Evolutionary conservation across 2,113 vertebrate genomes (phyloP).

Genomic region (Geococcyx californianus): DNA sequence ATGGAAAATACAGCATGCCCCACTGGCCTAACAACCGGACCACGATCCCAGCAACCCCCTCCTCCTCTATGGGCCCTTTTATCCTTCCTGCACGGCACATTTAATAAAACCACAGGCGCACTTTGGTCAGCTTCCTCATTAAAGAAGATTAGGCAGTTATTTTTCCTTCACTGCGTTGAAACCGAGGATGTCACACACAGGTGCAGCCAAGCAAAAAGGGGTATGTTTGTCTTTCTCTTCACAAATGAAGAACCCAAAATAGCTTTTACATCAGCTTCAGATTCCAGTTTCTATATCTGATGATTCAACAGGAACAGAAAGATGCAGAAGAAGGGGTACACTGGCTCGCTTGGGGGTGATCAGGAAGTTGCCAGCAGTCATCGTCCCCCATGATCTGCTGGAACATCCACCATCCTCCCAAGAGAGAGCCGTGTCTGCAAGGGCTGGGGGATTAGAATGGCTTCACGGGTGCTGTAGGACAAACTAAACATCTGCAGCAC

Average conservation of each 20-base stretch:
- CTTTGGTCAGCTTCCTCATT: slow-evolving; percentile 37
- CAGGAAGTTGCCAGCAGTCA: not conserved
- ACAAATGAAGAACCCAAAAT: not conserved
- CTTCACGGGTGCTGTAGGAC: too few relatives aligned
- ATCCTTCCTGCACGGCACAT: slow-evolving; percentile 28
- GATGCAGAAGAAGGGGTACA: not conserved
- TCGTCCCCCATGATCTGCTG: not conserved
- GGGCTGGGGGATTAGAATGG: not conserved
- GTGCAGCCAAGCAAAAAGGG: not conserved
- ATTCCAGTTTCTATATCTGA: not conserved
- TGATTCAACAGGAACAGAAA: not conserved
- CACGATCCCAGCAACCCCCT: slow-evolving; percentile 44
- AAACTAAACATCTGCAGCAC: not conserved
- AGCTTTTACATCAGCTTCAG: not conserved
- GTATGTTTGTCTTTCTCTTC: not conserved
- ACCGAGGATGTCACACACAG: not conserved
- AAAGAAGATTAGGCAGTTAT: not conserved
- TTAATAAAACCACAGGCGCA: slow-evolving; percentile 62
- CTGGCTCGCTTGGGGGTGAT: not conserved
- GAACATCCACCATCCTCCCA: not conserved
- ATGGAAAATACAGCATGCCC: slow-evolving; percentile 36
- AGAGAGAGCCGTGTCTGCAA: not conserved
- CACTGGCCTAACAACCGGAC: slow-evolving; percentile 49
- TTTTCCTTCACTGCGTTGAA: not conserved
- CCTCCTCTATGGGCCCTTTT: slow-evolving; percentile 41